Conservation (phyloP, 2,888 invertebrate genomes). For the Tigriopus californicus region DNA sequence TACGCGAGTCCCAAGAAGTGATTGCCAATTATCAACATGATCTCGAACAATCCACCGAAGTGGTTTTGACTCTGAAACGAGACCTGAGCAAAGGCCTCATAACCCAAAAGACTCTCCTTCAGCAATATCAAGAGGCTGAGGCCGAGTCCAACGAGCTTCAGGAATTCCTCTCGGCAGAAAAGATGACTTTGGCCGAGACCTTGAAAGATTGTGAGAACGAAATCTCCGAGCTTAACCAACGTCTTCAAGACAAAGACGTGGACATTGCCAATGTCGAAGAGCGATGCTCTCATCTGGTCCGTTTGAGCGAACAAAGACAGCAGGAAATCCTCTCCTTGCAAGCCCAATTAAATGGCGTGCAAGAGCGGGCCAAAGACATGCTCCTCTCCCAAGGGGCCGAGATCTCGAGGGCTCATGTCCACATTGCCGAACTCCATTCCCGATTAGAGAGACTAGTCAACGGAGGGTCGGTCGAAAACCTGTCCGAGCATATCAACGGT, state of each 20-base stretch:
- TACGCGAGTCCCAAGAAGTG: background rate
- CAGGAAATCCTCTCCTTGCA: background rate
- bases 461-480: too few species aligned
- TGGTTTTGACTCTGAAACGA: background rate
- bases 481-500: too few species aligned
- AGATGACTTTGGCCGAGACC: background rate
- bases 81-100: background rate
- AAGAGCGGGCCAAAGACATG: background rate
- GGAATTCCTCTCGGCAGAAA: background rate
- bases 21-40: background rate
- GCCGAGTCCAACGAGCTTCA: background rate
- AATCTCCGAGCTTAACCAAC: background rate
- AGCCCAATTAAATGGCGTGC: background rate
- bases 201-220: background rate
- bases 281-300: background rate
- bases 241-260: background rate
- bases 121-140: background rate
- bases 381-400: background rate
- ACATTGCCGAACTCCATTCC: too few species aligned
- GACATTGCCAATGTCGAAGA: background rate
- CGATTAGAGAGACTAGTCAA: too few species aligned
- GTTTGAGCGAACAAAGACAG: conserved; percentile 1
- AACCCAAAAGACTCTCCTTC: background rate
- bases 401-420: too few species aligned
- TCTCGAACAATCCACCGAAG: background rate